Evolutionary conservation across 2,797 vertebrate genomes (phyloP).

Genomic region (Acanthis flammea): DNA sequence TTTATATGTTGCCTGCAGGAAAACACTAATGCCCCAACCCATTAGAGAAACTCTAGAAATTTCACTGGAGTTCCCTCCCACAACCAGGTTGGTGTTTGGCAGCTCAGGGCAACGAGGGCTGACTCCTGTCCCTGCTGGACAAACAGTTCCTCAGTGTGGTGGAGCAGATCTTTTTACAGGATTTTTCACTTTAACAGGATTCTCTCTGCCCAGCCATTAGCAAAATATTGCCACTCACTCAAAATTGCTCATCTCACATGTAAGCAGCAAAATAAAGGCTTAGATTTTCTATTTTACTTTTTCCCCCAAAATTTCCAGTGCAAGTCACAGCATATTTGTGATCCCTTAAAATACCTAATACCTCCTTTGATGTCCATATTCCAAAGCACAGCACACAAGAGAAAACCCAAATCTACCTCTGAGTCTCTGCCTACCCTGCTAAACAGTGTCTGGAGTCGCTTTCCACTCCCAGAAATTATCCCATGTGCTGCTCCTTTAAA

Average conservation of each 20-base stretch:
- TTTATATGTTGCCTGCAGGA: background rate
- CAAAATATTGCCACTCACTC: background rate
- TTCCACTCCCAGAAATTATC: background rate
- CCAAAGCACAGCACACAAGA: background rate
- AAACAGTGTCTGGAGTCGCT: background rate
- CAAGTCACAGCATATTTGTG: background rate
- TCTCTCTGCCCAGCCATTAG: background rate
- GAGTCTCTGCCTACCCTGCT: background rate
- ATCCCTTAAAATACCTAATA: background rate
- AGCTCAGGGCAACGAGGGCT: background rate
- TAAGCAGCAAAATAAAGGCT: background rate
- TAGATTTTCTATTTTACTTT: background rate
- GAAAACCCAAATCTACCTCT: background rate
- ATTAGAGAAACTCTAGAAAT: background rate
- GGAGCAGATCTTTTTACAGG: background rate
- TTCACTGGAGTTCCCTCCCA: background rate
- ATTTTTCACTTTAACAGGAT: background rate
- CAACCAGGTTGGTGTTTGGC: background rate
- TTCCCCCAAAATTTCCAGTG: rapidly evolving
- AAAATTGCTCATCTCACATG: background rate
- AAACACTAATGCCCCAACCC: background rate
- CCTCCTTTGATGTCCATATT: background rate
- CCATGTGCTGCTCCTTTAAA: background rate
- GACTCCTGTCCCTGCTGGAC: background rate
- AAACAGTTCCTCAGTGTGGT: rapidly evolving